Base-by-base conservation (phyloP, 1,140 invertebrate species). In the Harpegnathos saltator region DNA sequence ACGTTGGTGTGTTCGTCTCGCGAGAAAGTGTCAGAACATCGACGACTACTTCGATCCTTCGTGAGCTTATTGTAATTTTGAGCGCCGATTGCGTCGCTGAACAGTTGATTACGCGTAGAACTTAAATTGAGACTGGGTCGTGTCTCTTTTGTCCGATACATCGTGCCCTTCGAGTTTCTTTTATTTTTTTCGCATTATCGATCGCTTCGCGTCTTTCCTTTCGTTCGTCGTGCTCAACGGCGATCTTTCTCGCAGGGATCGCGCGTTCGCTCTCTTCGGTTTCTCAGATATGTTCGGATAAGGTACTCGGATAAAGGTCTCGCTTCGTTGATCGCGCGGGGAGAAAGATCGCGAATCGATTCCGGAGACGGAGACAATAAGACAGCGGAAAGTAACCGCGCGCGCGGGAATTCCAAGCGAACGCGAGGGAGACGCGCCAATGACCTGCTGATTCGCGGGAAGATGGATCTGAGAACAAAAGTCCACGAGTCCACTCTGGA, bases 1-100 rank as follows among this genome's bases (percentile, higher is more conserved):
- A 74, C 72, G 38, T 29, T 74, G 73, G 44, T 52, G 44, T 52
- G 72, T 63, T 65, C 73, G 38, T 26, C 24, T 33, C 73, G 22
- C 24, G 38, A 38, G 73, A n/a, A n/a, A n/a, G n/a, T n/a, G n/a
- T n/a, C n/a, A n/a, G n/a, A 12, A 29, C 17, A 33, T 24, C 4
- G 15, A 44, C 52, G 59, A 65, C 24, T 14, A 24, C 15, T 75
- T 12, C 12, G 73, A 75, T 52, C 65, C 44, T 62, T 77, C 52
- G 29, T 33, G 65, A 44, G 44, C 59, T 52, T 5, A 19, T 4
- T 17, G 14, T 65, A 56, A 74, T 62, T 74, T 63, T 44, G 63
- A 65, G 38, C 24, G 33, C 61, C 72, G 33, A 33, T 3, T 7
- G 7, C 33, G 38, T 44, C 38, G 38, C 38, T 3, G 38, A 44